Evolutionary conservation across 2,113 vertebrate species (phyloP).

Genomic region (Pteropus alecto): DNA sequence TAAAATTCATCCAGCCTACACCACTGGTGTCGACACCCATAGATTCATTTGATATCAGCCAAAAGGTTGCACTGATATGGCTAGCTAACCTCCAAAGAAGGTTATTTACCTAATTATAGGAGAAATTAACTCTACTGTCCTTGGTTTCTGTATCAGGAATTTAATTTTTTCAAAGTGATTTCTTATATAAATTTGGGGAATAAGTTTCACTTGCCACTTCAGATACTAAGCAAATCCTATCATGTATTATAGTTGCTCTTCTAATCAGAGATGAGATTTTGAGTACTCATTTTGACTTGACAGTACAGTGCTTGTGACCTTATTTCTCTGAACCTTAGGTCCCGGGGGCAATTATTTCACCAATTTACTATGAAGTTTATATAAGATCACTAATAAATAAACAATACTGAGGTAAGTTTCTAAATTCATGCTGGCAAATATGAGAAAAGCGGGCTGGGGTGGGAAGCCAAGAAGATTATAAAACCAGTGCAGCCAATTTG

Average conservation of each 20-base stretch:
- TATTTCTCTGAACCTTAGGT: background rate
- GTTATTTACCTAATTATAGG: background rate
- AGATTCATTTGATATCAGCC: background rate
- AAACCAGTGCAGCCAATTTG: background rate
- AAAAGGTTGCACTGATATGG: background rate
- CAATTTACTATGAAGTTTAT: background rate
- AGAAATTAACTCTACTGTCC: background rate
- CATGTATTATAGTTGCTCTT: background rate
- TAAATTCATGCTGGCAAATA: background rate
- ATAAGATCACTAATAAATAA: background rate
- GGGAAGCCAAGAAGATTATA: background rate
- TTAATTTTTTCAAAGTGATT: slow-evolving; percentile 13
- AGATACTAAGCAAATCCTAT: background rate
- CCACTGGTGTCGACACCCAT: background rate
- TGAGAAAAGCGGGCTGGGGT: background rate
- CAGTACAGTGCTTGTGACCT: background rate
- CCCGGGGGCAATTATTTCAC: background rate
- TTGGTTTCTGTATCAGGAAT: background rate
- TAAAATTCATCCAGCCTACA: background rate
- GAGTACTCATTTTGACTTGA: background rate
- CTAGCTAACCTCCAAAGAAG: background rate
- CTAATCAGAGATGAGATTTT: background rate
- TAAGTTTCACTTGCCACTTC: background rate
- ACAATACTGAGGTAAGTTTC: background rate
- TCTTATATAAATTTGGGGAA: background rate